Evolutionary conservation across 2,113 vertebrate genomes (phyloP).

Genomic region (Dasyurus viverrinus): DNA sequence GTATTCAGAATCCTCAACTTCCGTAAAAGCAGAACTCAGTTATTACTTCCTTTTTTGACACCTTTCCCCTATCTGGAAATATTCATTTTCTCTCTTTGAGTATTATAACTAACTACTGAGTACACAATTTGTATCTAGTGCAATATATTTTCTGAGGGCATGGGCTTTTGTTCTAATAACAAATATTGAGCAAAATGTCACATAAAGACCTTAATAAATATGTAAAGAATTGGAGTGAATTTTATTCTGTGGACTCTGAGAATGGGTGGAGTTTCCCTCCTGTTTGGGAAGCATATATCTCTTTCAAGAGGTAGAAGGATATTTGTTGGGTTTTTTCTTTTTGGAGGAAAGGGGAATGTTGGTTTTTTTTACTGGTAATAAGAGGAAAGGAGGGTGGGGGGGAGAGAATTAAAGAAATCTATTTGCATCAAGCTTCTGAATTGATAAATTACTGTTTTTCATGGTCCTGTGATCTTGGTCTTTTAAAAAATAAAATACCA

Average conservation of each 20-base stretch:
- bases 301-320: not conserved
- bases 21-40: not conserved
- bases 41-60: not conserved
- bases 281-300: not conserved
- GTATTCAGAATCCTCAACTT: not conserved
- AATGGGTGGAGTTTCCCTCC: too few species aligned
- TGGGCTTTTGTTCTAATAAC: too few species aligned
- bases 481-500: not conserved
- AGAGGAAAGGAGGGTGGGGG: rapidly evolving
- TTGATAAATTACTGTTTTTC: not conserved
- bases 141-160: not conserved
- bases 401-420: not conserved
- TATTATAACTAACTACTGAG: not conserved
- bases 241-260: not conserved
- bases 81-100: not conserved
- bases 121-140: not conserved
- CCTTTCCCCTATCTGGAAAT: not conserved
- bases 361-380: too few species aligned
- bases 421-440: not conserved
- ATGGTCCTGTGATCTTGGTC: not conserved
- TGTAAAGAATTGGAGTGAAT: not conserved
- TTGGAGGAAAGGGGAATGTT: too few species aligned
- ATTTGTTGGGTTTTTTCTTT: too few species aligned
- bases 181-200: not conserved
- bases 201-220: not conserved